Evolutionary conservation across 1,140 invertebrate species (phyloP).

Genomic region (Elysia chlorotica): DNA sequence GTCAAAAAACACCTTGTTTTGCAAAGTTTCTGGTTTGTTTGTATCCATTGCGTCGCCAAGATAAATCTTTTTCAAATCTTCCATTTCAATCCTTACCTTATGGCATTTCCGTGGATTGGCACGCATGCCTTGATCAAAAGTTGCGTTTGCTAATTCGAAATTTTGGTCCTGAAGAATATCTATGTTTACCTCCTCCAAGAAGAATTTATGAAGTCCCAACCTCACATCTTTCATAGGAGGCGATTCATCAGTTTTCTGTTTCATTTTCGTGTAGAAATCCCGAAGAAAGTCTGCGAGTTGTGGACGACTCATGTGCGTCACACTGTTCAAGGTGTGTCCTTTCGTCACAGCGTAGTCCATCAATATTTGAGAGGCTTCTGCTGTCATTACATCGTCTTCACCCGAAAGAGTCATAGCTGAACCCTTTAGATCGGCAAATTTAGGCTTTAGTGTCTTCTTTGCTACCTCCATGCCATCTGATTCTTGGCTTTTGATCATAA

Average conservation of each 20-base stretch:
- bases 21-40: slow-evolving; percentile 45
- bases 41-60: slow-evolving; percentile 45
- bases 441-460: slow-evolving; percentile 28
- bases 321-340: slow-evolving; percentile 34
- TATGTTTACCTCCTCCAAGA: slow-evolving; percentile 40
- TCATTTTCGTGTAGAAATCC: slow-evolving; percentile 45
- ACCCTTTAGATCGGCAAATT: slow-evolving; percentile 25
- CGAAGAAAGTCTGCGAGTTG: slow-evolving; percentile 47
- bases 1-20: slow-evolving; percentile 56
- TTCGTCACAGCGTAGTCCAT: slow-evolving; percentile 38
- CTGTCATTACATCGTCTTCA: slow-evolving; percentile 33
- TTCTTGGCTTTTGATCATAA: too few species aligned
- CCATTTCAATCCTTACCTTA: slow-evolving; percentile 41
- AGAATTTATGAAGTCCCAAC: slow-evolving; percentile 45
- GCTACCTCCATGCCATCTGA: slow-evolving; percentile 27
- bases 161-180: slow-evolving; percentile 44
- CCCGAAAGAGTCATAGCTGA: slow-evolving; percentile 27
- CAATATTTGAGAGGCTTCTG: slow-evolving; percentile 35
- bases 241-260: slow-evolving; percentile 29
- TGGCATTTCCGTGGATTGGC: slow-evolving; percentile 31
- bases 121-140: slow-evolving; percentile 39
- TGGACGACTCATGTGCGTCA: slow-evolving; percentile 37
- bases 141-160: slow-evolving; percentile 44
- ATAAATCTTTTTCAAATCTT: slow-evolving; percentile 52
- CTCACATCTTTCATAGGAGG: slow-evolving; percentile 37